Evolutionary conservation across 2,888 invertebrate genomes (phyloP), one percentile per base, ranked within the genome.

Genomic region (Candidula unifasciata): DNA sequence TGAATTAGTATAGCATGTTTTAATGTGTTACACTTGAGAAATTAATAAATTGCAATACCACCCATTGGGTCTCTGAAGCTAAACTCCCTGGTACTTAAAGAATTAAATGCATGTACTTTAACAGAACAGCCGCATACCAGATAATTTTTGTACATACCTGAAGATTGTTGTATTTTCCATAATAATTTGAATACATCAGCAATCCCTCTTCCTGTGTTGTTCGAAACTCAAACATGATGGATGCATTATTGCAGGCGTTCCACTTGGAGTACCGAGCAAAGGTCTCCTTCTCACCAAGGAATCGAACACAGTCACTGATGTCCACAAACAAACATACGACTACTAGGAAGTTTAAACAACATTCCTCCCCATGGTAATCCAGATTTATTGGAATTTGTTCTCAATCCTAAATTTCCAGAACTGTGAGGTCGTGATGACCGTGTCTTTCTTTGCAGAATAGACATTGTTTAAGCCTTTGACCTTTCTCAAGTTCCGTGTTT

Each of bases 171-270:
- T 91, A 97, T 68, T 96, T 97, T n/a, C 98, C 98, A 3, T 97
- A 98, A 93, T 99, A 98, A 93, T 99, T 98, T 21, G 98, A 97
- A 93, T 99, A 99, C 90, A 99, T 95, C 57, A 93, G 87, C n/a
- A 92, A 74, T 6, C 90, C 90, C 30, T 89, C 86, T 0, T 83
- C 44, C 73, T 86, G 78, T n/a, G 52, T 77, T 24, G 83, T 84
- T 82, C 89, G 90, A 88, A 93, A 93, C 81, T 93, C 93, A 86
- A 93, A 93, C 84, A 89, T 90, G 27, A 93, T 82, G 10, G 91
- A 89, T 24, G 92, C 91, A 85, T 93, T 92, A 18, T 85, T 88
- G 82, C 93, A 93, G 2, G 92, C 92, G 87, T 92, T 89, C 93
- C 93, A 93, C 86, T 89, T 90, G 3, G 93, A 92, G 87, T 88